Percentiles rank a stretch among this genome's conserved stretches.
Conservation (phyloP, 2,797 vertebrate genomes). For the Pogonophryne albipinna region DNA sequence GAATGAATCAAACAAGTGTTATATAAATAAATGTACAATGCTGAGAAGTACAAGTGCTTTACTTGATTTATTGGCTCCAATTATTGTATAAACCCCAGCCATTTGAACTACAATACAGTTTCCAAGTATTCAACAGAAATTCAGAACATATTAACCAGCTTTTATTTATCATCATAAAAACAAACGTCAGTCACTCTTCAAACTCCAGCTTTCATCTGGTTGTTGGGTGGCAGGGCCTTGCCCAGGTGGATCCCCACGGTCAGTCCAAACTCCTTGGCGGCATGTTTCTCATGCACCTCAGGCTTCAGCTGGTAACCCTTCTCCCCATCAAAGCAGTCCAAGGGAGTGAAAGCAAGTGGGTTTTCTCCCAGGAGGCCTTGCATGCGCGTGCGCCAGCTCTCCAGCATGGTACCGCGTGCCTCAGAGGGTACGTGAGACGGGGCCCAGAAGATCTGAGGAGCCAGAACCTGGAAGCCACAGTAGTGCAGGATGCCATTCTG, state of each 20-base stretch:
- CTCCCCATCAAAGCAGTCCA: constrained; percentile 83
- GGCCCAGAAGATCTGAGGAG: constrained; percentile 90
- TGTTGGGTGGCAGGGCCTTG: constrained; percentile 81
- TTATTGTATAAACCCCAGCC: background rate
- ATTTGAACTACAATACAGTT: too few relatives aligned
- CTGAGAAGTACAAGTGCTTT: background rate
- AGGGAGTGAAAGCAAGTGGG: too few relatives aligned
- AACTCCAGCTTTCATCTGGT: constrained; percentile 79
- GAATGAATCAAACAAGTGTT: background rate
- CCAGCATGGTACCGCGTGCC: too few relatives aligned
- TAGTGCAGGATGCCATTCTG: constrained; percentile 90
- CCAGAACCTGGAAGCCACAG: constrained; percentile 89
- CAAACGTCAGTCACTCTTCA: too few relatives aligned
- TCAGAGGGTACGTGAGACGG: too few relatives aligned
- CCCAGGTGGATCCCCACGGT: constrained; percentile 86
- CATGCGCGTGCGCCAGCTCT: too few relatives aligned
- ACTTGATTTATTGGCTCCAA: too few relatives aligned
- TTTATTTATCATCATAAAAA: too few relatives aligned
- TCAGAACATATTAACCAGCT: too few relatives aligned
- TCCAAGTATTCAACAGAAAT: too few relatives aligned
- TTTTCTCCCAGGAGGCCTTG: too few relatives aligned
- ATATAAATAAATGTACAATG: background rate
- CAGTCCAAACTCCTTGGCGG: constrained; percentile 77
- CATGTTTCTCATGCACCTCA: constrained; percentile 77
- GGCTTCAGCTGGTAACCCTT: constrained; percentile 86